phyloP scores from a whole-genome alignment of 2,888 invertebrate genomes.

The Polydrusus cervinus region DNA sequence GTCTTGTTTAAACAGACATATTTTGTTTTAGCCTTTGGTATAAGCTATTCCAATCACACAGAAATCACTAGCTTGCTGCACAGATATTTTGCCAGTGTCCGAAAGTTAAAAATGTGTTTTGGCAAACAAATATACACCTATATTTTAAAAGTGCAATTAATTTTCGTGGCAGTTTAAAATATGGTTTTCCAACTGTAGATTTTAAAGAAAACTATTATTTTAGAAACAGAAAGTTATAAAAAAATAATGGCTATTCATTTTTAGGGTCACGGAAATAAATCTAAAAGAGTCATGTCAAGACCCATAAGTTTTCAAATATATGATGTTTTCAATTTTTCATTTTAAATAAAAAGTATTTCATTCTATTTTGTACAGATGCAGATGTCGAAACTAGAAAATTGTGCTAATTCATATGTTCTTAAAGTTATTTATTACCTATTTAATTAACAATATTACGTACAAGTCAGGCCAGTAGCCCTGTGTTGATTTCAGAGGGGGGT shows the following conservation, averaged over 20 bases:
- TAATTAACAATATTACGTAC: no score
- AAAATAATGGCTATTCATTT: not conserved
- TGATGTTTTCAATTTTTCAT: not conserved
- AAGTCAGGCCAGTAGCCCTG: no score
- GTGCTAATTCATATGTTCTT: no score
- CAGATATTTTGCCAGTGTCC: constrained; percentile 30
- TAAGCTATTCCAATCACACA: constrained; percentile 50
- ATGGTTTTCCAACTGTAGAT: not conserved
- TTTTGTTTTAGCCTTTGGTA: constrained; percentile 52
- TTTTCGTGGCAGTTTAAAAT: not conserved
- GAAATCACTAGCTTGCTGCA: constrained; percentile 36
- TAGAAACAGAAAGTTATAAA: not conserved
- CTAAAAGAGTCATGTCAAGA: not conserved
- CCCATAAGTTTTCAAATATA: not conserved
- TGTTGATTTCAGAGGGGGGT: no score
- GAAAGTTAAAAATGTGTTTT: constrained; percentile 5
- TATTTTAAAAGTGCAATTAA: constrained; percentile 9
- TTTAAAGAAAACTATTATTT: not conserved
- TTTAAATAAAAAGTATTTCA: not conserved
- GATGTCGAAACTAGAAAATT: no score
- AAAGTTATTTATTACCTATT: no score
- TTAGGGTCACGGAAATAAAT: not conserved
- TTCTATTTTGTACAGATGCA: not conserved
- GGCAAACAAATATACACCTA: not conserved
- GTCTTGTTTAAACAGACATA: constrained; percentile 55